phyloP scores from a whole-genome alignment of 1,140 invertebrate species.

The Temnothorax curvispinosus region DNA sequence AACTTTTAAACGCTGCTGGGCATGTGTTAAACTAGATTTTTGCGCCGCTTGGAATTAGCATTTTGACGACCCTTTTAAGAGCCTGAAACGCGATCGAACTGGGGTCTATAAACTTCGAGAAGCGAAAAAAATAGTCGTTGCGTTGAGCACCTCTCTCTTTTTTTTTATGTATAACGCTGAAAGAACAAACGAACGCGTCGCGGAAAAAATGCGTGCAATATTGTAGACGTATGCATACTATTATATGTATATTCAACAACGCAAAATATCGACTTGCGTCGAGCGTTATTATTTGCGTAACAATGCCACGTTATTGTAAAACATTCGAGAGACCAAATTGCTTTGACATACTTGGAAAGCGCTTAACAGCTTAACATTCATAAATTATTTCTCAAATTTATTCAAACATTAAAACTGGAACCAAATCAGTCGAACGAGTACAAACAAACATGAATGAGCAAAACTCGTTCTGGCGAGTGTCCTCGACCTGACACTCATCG shows the following conservation, averaged over 20 bases:
- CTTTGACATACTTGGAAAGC: not conserved
- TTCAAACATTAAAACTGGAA: not conserved
- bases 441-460: not conserved
- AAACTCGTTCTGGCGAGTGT: not conserved
- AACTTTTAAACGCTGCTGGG: constrained; percentile 60
- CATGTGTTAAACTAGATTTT: constrained; percentile 53
- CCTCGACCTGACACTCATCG: not conserved
- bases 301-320: not conserved
- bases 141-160: constrained; percentile 25
- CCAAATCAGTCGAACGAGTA: not conserved
- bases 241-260: not conserved
- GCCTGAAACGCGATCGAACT: constrained; percentile 44
- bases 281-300: not conserved
- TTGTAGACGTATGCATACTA: not conserved
- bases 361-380: not conserved
- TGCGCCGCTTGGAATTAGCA: constrained; percentile 39
- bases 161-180: not conserved
- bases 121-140: constrained; percentile 29
- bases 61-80: constrained; percentile 60
- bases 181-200: not conserved
- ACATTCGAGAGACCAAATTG: not conserved
- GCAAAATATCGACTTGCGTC: not conserved
- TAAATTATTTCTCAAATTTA: constrained; percentile 10
- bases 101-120: constrained; percentile 40
- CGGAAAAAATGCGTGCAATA: not conserved